These are phyloP conservation scores for Brachylomia viminalis DNA, from an alignment of 2,888 invertebrate genomes.

Conservation along the genomic window DNA sequence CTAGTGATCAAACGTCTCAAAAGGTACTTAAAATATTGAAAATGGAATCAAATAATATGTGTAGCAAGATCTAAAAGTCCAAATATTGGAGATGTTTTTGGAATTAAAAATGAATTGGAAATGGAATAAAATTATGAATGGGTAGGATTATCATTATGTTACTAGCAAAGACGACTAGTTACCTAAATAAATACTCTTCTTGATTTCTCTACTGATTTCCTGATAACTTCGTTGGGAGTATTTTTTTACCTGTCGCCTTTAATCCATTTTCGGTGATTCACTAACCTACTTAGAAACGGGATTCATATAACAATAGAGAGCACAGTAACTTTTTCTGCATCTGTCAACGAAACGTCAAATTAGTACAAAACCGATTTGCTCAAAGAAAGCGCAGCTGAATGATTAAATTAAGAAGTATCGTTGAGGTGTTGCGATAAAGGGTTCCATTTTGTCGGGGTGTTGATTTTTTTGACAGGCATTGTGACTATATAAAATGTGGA, in stretches of 20 bases:
- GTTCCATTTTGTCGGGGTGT: conserved; percentile 77
- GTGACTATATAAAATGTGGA: conserved; percentile 73
- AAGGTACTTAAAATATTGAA: background rate
- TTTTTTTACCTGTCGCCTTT: conserved; percentile 77
- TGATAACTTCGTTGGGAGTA: conserved; percentile 76
- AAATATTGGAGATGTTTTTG: background rate
- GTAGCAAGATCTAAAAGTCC: background rate
- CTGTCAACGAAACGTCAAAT: conserved; percentile 87
- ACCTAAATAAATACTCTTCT: conserved; percentile 23
- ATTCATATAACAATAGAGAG: conserved; percentile 80
- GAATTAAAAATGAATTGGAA: too few species aligned
- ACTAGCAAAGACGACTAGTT: background rate
- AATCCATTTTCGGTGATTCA: conserved; percentile 75
- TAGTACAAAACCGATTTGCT: conserved; percentile 82
- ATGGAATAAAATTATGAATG: background rate
- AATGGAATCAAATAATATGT: background rate
- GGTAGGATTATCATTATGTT: background rate
- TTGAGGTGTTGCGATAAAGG: conserved; percentile 75
- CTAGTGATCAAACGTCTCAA: conserved; percentile 17
- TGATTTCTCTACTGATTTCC: conserved; percentile 19
- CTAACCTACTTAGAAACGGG: conserved; percentile 65
- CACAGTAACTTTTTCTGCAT: conserved; percentile 72
- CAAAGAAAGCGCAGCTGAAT: conserved; percentile 81
- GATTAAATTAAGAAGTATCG: conserved; percentile 80
- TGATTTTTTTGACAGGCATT: conserved; percentile 85